Evolutionary conservation across 1,140 invertebrate genomes (phyloP).

Genomic region (Sinella curviseta): DNA sequence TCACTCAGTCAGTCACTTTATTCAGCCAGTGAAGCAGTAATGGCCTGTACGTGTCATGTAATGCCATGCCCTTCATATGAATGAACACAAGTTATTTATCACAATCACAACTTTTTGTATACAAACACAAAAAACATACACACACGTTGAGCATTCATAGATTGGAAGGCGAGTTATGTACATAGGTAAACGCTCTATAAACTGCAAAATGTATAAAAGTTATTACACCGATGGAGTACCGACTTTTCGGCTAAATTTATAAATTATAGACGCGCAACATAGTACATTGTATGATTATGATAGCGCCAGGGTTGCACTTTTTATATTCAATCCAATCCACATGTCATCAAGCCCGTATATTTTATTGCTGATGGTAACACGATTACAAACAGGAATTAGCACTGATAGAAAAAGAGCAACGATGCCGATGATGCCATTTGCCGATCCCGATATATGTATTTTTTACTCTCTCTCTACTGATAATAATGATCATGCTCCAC

Average conservation of each 20-base stretch:
- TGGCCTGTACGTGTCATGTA: conserved; percentile 26
- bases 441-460: not conserved
- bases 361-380: conserved; percentile 26
- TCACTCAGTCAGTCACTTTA: conserved; percentile 17
- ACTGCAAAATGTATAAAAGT: too few species aligned
- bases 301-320: not conserved
- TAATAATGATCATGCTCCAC: not conserved
- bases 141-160: too few species aligned
- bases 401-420: not conserved
- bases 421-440: not conserved
- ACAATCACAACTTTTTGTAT: not conserved
- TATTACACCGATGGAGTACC: too few species aligned
- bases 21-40: conserved; percentile 22
- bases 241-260: not conserved
- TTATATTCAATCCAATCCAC: not conserved
- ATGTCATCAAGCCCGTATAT: conserved; percentile 22
- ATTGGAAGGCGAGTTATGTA: not conserved
- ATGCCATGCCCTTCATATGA: conserved; percentile 26
- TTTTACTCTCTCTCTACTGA: not conserved
- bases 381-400: conserved; percentile 26
- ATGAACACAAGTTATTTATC: conserved; percentile 20
- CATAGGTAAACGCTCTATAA: too few species aligned
- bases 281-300: too few species aligned
- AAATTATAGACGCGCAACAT: too few species aligned
- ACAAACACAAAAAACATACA: not conserved